Percentiles rank a stretch among this genome's conserved stretches.
These are phyloP conservation scores for Corella eumyota DNA, from an alignment of 23 tunicate species.

Conservation along the genomic window DNA sequence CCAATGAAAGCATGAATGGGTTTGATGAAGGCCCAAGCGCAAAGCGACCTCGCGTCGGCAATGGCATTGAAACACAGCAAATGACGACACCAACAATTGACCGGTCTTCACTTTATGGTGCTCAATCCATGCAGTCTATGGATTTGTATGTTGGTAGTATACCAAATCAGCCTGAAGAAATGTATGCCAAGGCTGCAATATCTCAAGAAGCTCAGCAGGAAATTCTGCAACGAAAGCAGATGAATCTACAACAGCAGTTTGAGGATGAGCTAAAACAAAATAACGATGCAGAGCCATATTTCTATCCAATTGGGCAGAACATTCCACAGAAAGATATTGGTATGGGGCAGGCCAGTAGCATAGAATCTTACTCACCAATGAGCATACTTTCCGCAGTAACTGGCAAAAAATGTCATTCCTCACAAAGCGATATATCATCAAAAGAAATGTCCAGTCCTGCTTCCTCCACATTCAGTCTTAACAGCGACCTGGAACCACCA, in stretches of 20 bases:
- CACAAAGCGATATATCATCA: no score
- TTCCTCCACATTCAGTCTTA: no score
- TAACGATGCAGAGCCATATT: conserved; percentile 13
- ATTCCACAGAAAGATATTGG: not conserved
- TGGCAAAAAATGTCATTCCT: no score
- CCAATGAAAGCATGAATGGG: conserved; percentile 2
- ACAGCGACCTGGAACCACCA: conserved; percentile 8
- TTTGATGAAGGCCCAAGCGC: conserved; percentile 3
- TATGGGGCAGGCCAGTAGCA: no score
- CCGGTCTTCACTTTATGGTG: conserved; percentile 54
- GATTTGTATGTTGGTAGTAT: conserved; percentile 55
- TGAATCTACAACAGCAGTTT: not conserved
- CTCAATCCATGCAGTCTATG: conserved; percentile 72
- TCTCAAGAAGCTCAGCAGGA: not conserved
- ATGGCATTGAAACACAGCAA: conserved; percentile 3
- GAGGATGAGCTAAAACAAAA: conserved; percentile 12
- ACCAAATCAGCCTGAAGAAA: conserved; percentile 28
- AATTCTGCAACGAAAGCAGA: conserved; percentile 1
- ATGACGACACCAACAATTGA: conserved; percentile 22
- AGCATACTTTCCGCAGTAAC: no score
- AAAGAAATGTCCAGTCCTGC: no score
- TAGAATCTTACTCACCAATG: no score
- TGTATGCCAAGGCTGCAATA: conserved; percentile 7
- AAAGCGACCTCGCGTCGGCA: conserved; percentile 1
- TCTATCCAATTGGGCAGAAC: conserved; percentile 20